Percentiles rank a stretch among this genome's conserved stretches.
Conservation (phyloP, 2,888 invertebrate genomes). For the Exephanes ischioxanthus region DNA sequence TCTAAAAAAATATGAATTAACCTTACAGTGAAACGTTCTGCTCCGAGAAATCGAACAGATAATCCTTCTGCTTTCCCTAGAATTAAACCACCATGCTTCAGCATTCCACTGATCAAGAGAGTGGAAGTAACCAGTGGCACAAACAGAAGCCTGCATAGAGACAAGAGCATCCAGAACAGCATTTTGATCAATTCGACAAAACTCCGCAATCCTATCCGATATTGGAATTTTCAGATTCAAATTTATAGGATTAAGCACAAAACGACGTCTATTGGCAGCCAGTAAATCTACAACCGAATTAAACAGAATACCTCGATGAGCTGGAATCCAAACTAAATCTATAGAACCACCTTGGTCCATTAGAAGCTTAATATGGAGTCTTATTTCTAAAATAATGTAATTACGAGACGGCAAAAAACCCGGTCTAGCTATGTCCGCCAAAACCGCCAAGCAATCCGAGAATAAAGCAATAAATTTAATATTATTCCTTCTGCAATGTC, state of each 20-base stretch:
- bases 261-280: background rate
- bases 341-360: background rate
- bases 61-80: background rate
- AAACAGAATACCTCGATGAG: background rate
- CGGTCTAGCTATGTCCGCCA: background rate
- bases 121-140: background rate
- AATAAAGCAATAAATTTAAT: background rate
- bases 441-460: background rate
- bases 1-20: background rate
- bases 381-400: slow-evolving; percentile 6
- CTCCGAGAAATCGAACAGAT: slow-evolving; percentile 2
- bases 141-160: background rate
- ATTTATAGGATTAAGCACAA: background rate
- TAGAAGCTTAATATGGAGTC: background rate
- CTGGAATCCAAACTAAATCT: slow-evolving; percentile 19
- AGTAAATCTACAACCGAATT: background rate
- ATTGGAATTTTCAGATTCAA: background rate
- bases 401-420: background rate
- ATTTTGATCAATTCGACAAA: background rate
- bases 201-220: background rate
- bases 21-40: background rate
- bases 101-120: background rate
- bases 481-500: background rate
- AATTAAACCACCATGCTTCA: background rate
- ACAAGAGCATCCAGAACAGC: background rate